These are phyloP conservation scores for Nematopogon swammerdamellus DNA, from an alignment of 2,888 invertebrate species.

Conservation along the genomic window DNA sequence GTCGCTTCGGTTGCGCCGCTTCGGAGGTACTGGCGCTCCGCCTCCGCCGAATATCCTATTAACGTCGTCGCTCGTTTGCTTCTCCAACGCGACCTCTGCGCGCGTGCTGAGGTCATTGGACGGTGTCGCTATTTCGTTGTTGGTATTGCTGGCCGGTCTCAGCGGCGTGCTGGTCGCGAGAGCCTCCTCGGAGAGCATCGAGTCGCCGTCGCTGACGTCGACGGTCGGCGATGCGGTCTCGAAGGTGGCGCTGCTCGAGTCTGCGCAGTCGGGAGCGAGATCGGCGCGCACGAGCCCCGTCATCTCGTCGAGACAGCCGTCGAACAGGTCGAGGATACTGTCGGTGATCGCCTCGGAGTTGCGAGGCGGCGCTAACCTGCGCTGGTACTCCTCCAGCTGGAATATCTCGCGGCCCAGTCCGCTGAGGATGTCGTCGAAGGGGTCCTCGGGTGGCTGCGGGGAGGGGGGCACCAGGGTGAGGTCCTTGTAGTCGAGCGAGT, in stretches of 20 bases:
- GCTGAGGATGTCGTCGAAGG: slow-evolving; percentile 48
- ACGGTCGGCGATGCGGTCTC: slow-evolving; percentile 1
- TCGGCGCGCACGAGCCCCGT: slow-evolving; percentile 7
- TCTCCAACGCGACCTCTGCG: not conserved
- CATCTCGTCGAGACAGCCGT: slow-evolving; percentile 44
- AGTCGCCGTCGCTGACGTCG: slow-evolving; percentile 33
- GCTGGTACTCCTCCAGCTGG: slow-evolving; percentile 44
- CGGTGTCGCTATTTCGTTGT: slow-evolving; percentile 17
- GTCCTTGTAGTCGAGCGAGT: no score
- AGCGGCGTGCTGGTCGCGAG: slow-evolving; percentile 35
- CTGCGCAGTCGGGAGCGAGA: not conserved
- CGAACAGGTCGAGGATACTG: slow-evolving; percentile 46
- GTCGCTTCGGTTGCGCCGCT: slow-evolving; percentile 26
- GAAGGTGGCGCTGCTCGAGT: not conserved
- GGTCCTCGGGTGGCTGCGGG: slow-evolving; percentile 10
- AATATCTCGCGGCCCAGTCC: slow-evolving; percentile 47
- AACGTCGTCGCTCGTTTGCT: slow-evolving; percentile 10
- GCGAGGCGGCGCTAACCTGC: slow-evolving; percentile 28
- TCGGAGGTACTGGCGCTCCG: slow-evolving; percentile 31
- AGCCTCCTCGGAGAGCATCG: slow-evolving; percentile 27
- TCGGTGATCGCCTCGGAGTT: slow-evolving; percentile 29
- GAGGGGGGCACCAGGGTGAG: not conserved
- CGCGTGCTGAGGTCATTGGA: not conserved
- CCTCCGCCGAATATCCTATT: slow-evolving; percentile 22
- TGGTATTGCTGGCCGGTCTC: slow-evolving; percentile 10